Percentiles rank a stretch among this genome's conserved stretches.
Conservation (phyloP, 2,797 vertebrate genomes). For the Columba guinea region DNA sequence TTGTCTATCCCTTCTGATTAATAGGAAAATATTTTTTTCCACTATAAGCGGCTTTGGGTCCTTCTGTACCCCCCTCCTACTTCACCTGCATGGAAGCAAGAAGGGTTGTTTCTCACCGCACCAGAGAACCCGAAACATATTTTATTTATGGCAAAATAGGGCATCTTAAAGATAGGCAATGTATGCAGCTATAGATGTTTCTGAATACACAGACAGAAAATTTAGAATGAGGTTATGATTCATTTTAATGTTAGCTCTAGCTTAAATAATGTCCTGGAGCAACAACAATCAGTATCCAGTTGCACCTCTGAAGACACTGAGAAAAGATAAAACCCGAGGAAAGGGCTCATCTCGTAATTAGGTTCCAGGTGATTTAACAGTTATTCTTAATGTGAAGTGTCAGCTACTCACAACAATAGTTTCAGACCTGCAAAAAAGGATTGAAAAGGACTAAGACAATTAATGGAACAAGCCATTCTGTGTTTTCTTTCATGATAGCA, state of each 20-base stretch:
- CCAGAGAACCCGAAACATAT: background rate
- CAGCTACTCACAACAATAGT: background rate
- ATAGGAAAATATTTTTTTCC: background rate
- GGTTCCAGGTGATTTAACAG: background rate
- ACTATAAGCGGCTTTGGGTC: background rate
- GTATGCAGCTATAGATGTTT: background rate
- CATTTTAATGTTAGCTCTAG: background rate
- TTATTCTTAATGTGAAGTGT: background rate
- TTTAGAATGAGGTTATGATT: background rate
- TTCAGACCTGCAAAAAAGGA: background rate
- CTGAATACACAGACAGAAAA: background rate
- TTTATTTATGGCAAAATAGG: background rate
- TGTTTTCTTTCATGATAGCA: background rate
- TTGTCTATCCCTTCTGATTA: background rate
- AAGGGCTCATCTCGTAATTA: background rate
- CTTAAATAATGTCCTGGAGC: background rate
- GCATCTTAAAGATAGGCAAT: background rate
- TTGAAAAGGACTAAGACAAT: background rate
- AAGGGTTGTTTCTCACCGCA: background rate
- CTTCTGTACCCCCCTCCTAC: background rate
- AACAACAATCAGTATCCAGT: background rate
- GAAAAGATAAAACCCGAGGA: background rate
- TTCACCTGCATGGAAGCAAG: background rate
- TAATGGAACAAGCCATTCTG: background rate
- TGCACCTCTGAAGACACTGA: background rate